Percentiles rank a stretch among this genome's conserved stretches.
phyloP scores from a whole-genome alignment of 2,888 invertebrate genomes.

The Dexiosoma caninum region DNA sequence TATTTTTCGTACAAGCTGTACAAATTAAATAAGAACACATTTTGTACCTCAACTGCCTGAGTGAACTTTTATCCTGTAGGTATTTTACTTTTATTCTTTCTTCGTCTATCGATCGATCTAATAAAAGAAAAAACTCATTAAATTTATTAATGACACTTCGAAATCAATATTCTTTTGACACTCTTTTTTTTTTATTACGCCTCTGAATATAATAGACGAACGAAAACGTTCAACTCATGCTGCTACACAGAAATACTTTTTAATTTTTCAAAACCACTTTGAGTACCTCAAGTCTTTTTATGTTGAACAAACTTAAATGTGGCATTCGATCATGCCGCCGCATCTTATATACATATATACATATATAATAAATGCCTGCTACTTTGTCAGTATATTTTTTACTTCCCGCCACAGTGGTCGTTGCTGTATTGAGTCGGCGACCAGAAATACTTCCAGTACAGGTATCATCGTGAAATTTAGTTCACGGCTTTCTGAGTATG shows the following conservation, averaged over 20 bases:
- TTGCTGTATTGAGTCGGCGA: no score
- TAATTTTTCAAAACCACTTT: not conserved
- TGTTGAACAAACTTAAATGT: not conserved
- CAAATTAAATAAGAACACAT: not conserved
- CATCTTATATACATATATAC: no score
- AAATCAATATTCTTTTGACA: not conserved
- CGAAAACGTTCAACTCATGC: not conserved
- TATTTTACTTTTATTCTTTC: not conserved
- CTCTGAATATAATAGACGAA: not conserved
- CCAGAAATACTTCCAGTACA: no score
- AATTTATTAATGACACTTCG: not conserved
- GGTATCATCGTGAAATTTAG: no score
- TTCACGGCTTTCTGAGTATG: no score
- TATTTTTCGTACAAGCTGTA: not conserved
- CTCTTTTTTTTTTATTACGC: not conserved
- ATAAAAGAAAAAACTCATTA: not conserved
- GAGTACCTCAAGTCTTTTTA: not conserved
- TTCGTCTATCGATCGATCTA: not conserved
- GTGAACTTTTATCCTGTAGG: not conserved
- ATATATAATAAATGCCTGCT: no score
- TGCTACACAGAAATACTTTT: not conserved
- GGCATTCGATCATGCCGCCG: no score
- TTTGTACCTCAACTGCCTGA: not conserved
- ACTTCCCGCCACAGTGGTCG: no score
- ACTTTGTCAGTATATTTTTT: no score